phyloP scores from a whole-genome alignment of 2,113 vertebrate species.

The Pleuronectes platessa region DNA sequence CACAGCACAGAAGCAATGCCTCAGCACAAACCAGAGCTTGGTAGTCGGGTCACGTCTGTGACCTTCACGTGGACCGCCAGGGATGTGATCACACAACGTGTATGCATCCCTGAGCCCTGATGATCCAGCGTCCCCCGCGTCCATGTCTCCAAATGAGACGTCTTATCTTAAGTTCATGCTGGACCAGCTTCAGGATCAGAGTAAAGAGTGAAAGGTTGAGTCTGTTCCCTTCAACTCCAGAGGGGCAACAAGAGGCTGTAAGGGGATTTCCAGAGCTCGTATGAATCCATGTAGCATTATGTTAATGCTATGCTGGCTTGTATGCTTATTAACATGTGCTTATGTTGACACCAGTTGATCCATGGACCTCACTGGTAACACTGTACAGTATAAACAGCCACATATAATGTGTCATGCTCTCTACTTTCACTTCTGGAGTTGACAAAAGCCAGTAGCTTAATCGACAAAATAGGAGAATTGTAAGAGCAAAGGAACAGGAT shows the following conservation, averaged over 20 bases:
- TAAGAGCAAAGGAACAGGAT: no score
- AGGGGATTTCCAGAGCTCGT: conserved; percentile 1
- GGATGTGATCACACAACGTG: conserved; percentile 39
- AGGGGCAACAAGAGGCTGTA: conserved; percentile 1
- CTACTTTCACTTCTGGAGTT: no score
- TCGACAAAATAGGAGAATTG: no score
- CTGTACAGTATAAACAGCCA: neutral
- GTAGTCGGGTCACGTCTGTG: conserved; percentile 42
- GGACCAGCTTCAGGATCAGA: conserved; percentile 9
- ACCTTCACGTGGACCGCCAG: conserved; percentile 29
- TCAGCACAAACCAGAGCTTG: conserved; percentile 15
- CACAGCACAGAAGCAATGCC: conserved; percentile 11
- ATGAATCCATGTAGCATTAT: neutral
- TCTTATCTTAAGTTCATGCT: conserved; percentile 28
- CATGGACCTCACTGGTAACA: neutral
- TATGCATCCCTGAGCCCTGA: conserved; percentile 21
- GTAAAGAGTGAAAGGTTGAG: neutral
- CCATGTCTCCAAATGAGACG: conserved; percentile 25
- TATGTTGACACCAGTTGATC: neutral
- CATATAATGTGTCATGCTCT: no score
- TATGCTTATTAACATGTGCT: conserved; percentile 1
- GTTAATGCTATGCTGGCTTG: neutral
- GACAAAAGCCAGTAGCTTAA: no score
- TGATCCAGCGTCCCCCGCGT: conserved; percentile 37
- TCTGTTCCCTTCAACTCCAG: conserved; percentile 18